Evolutionary conservation across 1,140 invertebrate genomes (phyloP).

Genomic region (Solenopsis invicta): DNA sequence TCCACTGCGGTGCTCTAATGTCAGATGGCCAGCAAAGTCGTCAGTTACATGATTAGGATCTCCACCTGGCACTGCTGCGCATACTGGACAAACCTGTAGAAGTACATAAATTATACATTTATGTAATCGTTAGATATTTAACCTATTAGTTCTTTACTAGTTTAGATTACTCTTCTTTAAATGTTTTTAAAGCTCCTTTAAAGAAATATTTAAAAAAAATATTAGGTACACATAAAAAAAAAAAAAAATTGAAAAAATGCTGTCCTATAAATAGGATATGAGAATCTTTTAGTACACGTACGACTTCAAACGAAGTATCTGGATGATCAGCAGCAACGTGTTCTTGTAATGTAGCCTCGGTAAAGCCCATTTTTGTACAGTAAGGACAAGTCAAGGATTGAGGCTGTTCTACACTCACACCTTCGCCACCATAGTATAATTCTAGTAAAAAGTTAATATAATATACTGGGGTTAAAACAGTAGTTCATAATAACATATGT

Average conservation of each 20-base stretch:
- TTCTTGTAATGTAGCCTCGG: slow-evolving; percentile 96
- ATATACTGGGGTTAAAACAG: neutral
- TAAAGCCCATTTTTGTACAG: slow-evolving; percentile 98
- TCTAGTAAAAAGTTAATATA: slow-evolving; percentile 88
- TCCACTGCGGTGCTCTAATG: slow-evolving; percentile 96
- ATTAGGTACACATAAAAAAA: no score
- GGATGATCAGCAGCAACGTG: slow-evolving; percentile 96
- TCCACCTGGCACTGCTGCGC: slow-evolving; percentile 97
- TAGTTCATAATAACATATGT: no score
- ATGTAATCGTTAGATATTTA: neutral
- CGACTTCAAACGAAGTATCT: slow-evolving; percentile 95
- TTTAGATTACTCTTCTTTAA: no score
- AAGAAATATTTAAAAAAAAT: no score
- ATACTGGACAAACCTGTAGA: slow-evolving; percentile 96
- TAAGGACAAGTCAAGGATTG: slow-evolving; percentile 99
- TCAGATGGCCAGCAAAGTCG: slow-evolving; percentile 98
- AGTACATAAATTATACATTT: slow-evolving; percentile 12
- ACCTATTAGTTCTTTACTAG: no score
- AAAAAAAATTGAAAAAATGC: no score
- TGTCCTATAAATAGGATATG: no score
- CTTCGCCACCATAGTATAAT: slow-evolving; percentile 98
- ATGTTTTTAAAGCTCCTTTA: no score
- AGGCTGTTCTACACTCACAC: slow-evolving; percentile 95
- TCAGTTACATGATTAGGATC: slow-evolving; percentile 99
- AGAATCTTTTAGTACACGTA: slow-evolving; percentile 84